A percentile compares a stretch with the other conserved stretches of the same genome.
These are phyloP conservation scores for Caradrina clavipalpis DNA, from an alignment of 2,888 invertebrate species.

Conservation along the genomic window DNA sequence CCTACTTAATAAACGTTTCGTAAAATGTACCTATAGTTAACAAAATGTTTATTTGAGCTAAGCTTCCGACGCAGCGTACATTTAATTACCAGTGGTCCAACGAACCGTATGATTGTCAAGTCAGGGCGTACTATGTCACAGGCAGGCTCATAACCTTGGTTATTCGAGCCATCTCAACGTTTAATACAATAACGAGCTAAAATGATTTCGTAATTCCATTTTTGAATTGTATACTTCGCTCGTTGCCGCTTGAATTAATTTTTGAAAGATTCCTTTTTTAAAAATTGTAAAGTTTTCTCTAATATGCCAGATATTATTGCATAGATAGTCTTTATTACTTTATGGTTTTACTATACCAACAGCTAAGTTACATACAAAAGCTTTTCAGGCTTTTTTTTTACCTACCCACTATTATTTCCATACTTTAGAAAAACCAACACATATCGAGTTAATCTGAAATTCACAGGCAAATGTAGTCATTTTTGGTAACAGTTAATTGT, in stretches of 20 bases:
- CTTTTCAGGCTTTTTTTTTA: not conserved
- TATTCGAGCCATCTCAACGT: slow-evolving; percentile 43
- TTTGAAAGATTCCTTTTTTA: too few relatives aligned
- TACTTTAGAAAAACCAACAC: slow-evolving; percentile 21
- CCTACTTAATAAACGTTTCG: slow-evolving; percentile 19
- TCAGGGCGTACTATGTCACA: slow-evolving; percentile 68
- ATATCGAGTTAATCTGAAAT: slow-evolving; percentile 48
- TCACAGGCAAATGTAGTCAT: slow-evolving; percentile 57
- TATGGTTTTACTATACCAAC: too few relatives aligned
- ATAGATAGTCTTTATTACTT: too few relatives aligned
- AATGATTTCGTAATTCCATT: slow-evolving; percentile 21
- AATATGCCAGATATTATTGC: too few relatives aligned
- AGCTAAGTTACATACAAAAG: too few relatives aligned
- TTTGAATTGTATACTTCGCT: slow-evolving; percentile 11
- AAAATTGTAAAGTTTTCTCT: too few relatives aligned
- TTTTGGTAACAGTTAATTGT: slow-evolving; percentile 74
- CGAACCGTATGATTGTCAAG: slow-evolving; percentile 81
- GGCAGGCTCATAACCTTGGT: slow-evolving; percentile 64
- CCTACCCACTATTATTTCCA: not conserved
- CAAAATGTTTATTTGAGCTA: slow-evolving; percentile 56
- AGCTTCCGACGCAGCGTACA: slow-evolving; percentile 59
- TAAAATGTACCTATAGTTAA: slow-evolving; percentile 28
- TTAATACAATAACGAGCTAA: slow-evolving; percentile 47
- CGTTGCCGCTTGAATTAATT: not conserved
- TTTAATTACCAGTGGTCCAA: slow-evolving; percentile 78